These are phyloP conservation scores for Heliconius nattereri DNA, from an alignment of 1,140 invertebrate species.

Conservation along the genomic window DNA sequence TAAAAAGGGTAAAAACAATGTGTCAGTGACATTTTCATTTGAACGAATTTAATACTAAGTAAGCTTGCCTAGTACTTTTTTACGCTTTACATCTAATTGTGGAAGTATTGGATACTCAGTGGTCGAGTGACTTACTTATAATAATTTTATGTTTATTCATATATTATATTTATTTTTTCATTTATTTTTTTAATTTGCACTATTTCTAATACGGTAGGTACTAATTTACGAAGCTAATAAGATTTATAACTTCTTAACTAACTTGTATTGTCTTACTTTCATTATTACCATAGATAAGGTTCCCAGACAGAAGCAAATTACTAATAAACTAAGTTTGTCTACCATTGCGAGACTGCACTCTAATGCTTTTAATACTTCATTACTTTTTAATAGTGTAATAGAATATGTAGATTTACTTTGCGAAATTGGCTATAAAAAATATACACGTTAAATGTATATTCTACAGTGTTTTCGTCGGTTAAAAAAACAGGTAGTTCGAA, in stretches of 20 bases:
- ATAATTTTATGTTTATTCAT: too few species aligned
- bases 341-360: background rate
- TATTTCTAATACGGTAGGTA: background rate
- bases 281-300: constrained; percentile 1
- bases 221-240: background rate
- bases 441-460: background rate
- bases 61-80: too few species aligned
- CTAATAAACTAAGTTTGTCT: constrained; percentile 6
- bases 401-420: background rate
- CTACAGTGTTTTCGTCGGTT: background rate
- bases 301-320: constrained; percentile 8
- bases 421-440: background rate
- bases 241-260: constrained; percentile 4
- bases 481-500: too few species aligned
- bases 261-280: constrained; percentile 2
- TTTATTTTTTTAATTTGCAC: too few species aligned
- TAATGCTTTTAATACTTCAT: background rate
- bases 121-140: too few species aligned
- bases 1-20: background rate
- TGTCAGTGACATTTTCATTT: background rate
- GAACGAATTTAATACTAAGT: background rate
- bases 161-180: too few species aligned
- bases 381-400: background rate
- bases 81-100: background rate
- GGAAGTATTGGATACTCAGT: too few species aligned